phyloP scores from a whole-genome alignment of 2,888 invertebrate genomes.

The Eurytoma californica region DNA sequence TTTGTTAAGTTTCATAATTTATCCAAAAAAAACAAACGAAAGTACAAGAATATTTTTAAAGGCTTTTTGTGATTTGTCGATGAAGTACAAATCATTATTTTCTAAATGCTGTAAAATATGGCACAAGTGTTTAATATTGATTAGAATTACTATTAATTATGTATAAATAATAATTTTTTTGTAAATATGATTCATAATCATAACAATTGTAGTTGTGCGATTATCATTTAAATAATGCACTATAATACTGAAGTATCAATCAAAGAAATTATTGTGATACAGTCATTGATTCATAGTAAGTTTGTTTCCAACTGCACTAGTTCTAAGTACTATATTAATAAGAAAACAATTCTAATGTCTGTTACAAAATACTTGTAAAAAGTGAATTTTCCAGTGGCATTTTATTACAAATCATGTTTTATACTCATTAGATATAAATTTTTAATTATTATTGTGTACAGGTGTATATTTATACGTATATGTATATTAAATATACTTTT shows the following conservation, averaged over 20 bases:
- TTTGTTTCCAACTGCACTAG: neutral
- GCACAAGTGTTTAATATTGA: too few species aligned
- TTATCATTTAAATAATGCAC: slow-evolving; percentile 2
- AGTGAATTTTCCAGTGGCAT: neutral
- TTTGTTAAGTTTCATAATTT: too few species aligned
- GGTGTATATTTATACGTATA: too few species aligned
- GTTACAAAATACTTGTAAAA: neutral
- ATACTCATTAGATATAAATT: slow-evolving; percentile 13
- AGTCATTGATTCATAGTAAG: slow-evolving; percentile 18
- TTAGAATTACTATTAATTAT: too few species aligned
- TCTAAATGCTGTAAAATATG: too few species aligned
- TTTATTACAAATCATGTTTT: neutral
- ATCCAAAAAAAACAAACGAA: too few species aligned
- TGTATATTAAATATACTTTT: too few species aligned
- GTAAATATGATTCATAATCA: neutral
- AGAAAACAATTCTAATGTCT: neutral
- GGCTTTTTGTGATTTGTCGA: too few species aligned
- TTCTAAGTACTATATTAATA: neutral
- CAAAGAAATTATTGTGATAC: slow-evolving; percentile 42
- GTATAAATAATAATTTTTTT: neutral
- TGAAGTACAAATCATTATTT: too few species aligned
- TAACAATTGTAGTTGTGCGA: neutral
- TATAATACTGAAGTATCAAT: slow-evolving; percentile 14
- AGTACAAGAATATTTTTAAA: too few species aligned
- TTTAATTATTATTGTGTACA: slow-evolving; percentile 8